Evolutionary conservation across 2,888 invertebrate genomes (phyloP), one percentile per base, ranked within the genome.

Genomic region (Escarpia spicata): DNA sequence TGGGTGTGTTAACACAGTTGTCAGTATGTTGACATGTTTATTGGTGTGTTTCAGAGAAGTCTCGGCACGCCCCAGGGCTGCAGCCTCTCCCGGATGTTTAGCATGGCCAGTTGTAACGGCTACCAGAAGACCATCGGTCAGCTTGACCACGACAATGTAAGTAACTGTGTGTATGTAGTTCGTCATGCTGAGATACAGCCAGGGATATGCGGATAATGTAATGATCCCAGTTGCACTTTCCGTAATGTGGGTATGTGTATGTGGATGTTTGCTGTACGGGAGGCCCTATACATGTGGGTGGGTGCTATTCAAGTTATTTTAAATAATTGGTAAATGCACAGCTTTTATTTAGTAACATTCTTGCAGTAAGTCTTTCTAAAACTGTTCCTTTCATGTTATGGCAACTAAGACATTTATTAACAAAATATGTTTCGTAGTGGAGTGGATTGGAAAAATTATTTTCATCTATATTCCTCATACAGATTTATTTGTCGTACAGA

Each of bases 71-170:
- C 96, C 10, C 96, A 96, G 95, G 95, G 95, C 95, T 94, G 95
- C 93, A 95, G 95, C 92, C 93, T 96, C 94, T 94, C 95, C 90
- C 95, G 95, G 93, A 95, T 96, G 96, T 95, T 96, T 95, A 95
- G 95, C 93, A 94, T 95, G 93, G 95, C 95, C 44, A 95, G 95
- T n/a, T 26, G 75, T 12, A 94, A 95, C 31, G 96, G 96, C 75
- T 95, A 95, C 92, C 95, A 95, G 92, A 94, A 95, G 91, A 95
- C 94, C 60, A 93, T 94, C 44, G 91, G 92, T 43, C 60, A 91
- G 91, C 75, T 93, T 8, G 94, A 94, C 45, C 93, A 95, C 92
- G 94, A 94, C 92, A 94, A 95, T 93, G 95, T 95, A 92, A 93
- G 94, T 93, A 90, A 52, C 52, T 52, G 52, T 52, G 52, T 52